A percentile compares a stretch with the other conserved stretches of the same genome.
Conservation (phyloP, 1,140 invertebrate species). For the Wasmannia auropunctata region DNA sequence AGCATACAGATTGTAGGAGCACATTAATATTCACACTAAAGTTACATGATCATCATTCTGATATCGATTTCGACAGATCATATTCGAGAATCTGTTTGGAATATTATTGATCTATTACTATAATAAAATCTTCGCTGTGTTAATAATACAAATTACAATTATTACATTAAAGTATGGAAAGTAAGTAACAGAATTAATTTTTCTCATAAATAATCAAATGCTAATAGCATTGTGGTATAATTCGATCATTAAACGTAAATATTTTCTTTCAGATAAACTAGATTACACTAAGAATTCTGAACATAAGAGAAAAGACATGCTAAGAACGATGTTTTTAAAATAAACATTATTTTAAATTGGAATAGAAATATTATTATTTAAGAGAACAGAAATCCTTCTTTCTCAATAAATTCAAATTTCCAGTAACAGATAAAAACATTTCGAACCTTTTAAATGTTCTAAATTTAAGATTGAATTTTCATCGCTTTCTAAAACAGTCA, state of each 20-base stretch:
- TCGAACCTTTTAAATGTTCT: neutral
- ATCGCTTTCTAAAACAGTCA: neutral
- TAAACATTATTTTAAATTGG: neutral
- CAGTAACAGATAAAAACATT: neutral
- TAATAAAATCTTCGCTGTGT: neutral
- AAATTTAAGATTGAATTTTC: neutral
- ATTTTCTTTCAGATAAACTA: neutral
- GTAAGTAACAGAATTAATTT: neutral
- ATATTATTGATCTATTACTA: neutral
- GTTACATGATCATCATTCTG: slow-evolving; percentile 40
- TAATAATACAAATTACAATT: slow-evolving; percentile 21
- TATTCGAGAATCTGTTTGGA: slow-evolving; percentile 27
- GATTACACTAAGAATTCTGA: neutral
- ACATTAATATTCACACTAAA: slow-evolving; percentile 54
- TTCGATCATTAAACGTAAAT: neutral
- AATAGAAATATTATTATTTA: neutral
- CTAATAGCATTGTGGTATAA: neutral
- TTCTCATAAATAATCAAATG: neutral
- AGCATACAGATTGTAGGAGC: neutral
- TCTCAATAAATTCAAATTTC: neutral
- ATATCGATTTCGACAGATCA: slow-evolving; percentile 30
- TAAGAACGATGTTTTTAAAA: neutral
- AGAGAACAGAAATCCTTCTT: neutral
- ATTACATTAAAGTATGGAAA: neutral
- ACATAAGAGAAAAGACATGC: neutral